phyloP scores from a whole-genome alignment of 2,888 invertebrate species.

The Lottia gigantea region DNA sequence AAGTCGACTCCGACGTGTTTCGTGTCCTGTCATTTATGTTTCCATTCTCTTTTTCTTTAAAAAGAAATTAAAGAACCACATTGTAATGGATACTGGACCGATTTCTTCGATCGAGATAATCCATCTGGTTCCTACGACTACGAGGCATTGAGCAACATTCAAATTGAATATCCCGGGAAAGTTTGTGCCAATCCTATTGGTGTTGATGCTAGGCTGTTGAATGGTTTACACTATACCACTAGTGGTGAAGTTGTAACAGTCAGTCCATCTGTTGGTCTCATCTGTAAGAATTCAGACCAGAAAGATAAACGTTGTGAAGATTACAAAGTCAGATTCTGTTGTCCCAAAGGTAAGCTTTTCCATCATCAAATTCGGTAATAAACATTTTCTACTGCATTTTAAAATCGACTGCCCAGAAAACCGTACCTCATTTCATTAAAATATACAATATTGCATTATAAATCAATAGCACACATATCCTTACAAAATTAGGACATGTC shows the following conservation, averaged over 20 bases:
- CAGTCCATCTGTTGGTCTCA: background rate
- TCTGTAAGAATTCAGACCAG: conserved; percentile 3
- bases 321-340: conserved; percentile 1
- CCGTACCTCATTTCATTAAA: too few species aligned
- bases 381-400: too few species aligned
- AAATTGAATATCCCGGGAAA: background rate
- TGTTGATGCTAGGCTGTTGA: background rate
- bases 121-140: conserved; percentile 1
- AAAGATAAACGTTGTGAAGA: background rate
- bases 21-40: too few species aligned
- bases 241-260: background rate
- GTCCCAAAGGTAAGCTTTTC: background rate
- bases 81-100: background rate
- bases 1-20: too few species aligned
- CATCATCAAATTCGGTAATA: background rate
- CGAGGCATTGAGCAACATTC: background rate
- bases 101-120: background rate
- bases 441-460: too few species aligned
- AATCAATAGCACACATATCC: too few species aligned
- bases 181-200: background rate
- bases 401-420: too few species aligned
- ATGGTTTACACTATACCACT: background rate
- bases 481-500: too few species aligned
- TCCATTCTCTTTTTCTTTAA: background rate
- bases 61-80: background rate